Base-by-base conservation (phyloP, 2,113 vertebrate genomes). In the Phalacrocorax pelagicus region DNA sequence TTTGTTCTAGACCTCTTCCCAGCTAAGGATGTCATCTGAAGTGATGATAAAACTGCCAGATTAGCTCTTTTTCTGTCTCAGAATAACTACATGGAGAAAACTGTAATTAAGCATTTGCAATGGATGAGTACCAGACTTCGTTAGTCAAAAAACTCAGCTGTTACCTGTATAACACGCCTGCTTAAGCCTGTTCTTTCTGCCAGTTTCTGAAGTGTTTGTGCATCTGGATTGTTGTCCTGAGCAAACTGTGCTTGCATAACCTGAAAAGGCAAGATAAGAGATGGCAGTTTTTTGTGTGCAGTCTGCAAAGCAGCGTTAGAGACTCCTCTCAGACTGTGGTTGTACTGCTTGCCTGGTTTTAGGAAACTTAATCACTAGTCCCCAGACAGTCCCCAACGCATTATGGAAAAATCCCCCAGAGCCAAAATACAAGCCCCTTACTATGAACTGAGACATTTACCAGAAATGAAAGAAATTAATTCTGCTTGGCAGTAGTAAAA, bases 211-310 rank as follows among this genome's bases (percentile, higher is more conserved):
- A 99, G 99, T 0, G 99, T 99, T 92, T 99, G 99, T 78, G 99
- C 99, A 24, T 99, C 99, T 55, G 99, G 99, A 90, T 99, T 99
- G 97, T 99, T 99, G 98, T 99, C 99, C 98, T 99, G 99, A 97
- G 99, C 99, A 98, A 99, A 99, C 93, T 99, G 99, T 94, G 99
- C 99, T 98, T 99, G 99, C 99, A 99, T 99, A 92, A 99, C 99
- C 99, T 99, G 98, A 66, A 96, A 90, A 93, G 42, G 73, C 63
- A 96, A 88, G 61, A 77, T 3, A 36, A 7, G 20, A 49, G 52
- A 49, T 27, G 5, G 21, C n/a, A 69, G 34, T 5, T 15, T 63
- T 70, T 15, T 69, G 44, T 15, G 57, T 16, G 17, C 32, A 19
- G 62, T 20, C 62, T 34, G 0, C 0, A 71, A 36, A 82, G 49